Base-by-base conservation (phyloP, 1,140 invertebrate genomes). In the Atta colombica region DNA sequence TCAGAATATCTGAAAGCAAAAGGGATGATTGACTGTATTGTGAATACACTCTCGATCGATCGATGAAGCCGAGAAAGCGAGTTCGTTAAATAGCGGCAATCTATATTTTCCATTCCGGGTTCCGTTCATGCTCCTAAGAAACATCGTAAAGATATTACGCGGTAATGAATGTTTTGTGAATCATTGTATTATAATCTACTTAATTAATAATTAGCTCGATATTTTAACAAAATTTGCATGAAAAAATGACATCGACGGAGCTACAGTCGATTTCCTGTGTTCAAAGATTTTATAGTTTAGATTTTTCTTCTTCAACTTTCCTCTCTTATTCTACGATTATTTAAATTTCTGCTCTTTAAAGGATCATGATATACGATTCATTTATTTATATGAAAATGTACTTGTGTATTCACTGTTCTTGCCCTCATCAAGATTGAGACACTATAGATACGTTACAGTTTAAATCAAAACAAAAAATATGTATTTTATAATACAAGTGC, bases 51-150 rank as follows among this genome's bases (percentile, higher is more conserved):
- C 58, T 74, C 68, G 69, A 82, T 75, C 39, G 77, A 87, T 25
- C 12, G 80, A 90, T 58, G 35, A 90, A 90, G 86, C 71, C 80
- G 55, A 69, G 75, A 90, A 77, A 90, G 89, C 88, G 74, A 86
- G 45, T 39, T 49, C 18, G 65, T 87, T 89, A 88, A 85, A 78
- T 85, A 88, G 89, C 69, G 55, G 89, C 69, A 77, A 90, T 88
- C 89, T 90, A 90, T 85, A 78, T 86, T 71, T 90, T 90, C 86
- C 88, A 90, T 31, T 85, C 74, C 89, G 90, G 75, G 58, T 87
- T 90, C 75, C 55, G 78, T 84, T 84, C 58, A 61, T 74, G 69
- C 84, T 88, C 87, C 89, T 88, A 90, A 90, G 88, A 90, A 90
- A 90, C 58, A 65, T 78, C 58, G 16, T 53, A 85, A 88, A 71